Conservation (phyloP, 2,113 vertebrate species). For the Chamaetylas fuelleborni region DNA sequence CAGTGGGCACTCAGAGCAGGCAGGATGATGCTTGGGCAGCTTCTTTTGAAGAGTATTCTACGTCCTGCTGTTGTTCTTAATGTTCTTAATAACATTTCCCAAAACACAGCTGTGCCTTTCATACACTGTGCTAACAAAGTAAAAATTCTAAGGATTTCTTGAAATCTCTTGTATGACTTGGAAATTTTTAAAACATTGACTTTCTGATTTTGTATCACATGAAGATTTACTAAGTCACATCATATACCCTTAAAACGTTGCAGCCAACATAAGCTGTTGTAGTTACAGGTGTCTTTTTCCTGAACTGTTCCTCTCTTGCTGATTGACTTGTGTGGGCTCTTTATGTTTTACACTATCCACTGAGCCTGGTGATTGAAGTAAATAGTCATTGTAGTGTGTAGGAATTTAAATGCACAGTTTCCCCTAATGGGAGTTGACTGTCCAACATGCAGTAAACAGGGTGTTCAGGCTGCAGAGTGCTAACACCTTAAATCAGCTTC, state of each 20-base stretch:
- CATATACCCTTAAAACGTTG: background rate
- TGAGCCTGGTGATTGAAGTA: background rate
- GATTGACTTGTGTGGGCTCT: background rate
- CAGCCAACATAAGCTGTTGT: background rate
- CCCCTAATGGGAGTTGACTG: background rate
- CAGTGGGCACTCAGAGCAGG: background rate
- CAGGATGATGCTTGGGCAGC: background rate
- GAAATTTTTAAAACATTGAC: background rate
- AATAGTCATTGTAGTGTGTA: background rate
- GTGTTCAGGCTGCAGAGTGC: background rate
- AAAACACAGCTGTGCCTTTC: background rate
- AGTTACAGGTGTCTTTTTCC: background rate
- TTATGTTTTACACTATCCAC: background rate
- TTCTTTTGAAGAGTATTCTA: background rate
- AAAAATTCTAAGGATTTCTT: background rate
- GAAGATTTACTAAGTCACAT: background rate
- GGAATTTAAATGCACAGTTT: slow-evolving; percentile 25
- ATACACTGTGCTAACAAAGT: background rate
- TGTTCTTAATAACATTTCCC: background rate
- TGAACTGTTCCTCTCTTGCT: background rate
- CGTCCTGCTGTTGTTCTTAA: background rate
- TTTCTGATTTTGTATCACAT: background rate
- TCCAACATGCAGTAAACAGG: background rate
- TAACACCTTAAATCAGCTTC: background rate
- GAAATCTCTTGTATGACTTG: background rate